Evolutionary conservation across 2,797 vertebrate species (phyloP), one percentile per base, ranked within the genome.

Genomic region (Lemur catta): DNA sequence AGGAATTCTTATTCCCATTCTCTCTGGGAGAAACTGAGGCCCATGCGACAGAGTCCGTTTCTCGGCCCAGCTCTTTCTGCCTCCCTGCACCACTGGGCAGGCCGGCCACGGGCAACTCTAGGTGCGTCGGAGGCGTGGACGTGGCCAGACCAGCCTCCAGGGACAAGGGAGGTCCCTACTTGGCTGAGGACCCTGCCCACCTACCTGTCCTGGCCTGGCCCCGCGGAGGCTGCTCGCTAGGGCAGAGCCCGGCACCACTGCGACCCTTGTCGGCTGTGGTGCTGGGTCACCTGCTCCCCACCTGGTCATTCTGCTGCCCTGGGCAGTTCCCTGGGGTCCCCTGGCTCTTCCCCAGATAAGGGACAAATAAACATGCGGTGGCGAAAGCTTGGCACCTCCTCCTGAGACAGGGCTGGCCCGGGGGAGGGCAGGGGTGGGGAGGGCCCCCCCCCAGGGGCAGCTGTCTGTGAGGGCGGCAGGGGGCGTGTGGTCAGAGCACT

Each of bases 1-100:
- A n/a, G 26, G 52, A 22, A 3, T 15, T 7, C 0, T 17, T 12
- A 20, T 12, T 48, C 28, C 35, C 38, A 12, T 12, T 14, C 46
- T 61, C 63, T 2, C 4, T 15, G 33, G 26, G 38, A 15, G 43
- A 69, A 43, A 11, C 75, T 4, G 0, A 48, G 75, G 20, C 10
- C 38, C 6, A 0, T 0, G 4, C 4, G 17, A 2, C 0, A 0
- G 43, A 15, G 38, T 22, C 0, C 0, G 1, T 12, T 43, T 20
- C 18, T 14, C 0, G 0, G 63, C n/a, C 67, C 0, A 2, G 59
- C 33, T 26, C 50, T 33, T 59, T 59, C 57, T 18, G 38, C 28
- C 7, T 33, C 10, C 4, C 20, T 26, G 7, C 24, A 13, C 2
- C 0, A 7, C n/a, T 57, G 14, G 9, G 15, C 20, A 3, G 55